Evolutionary conservation across 2,113 vertebrate species (phyloP).

Genomic region (Lamprologus tigripictilis): DNA sequence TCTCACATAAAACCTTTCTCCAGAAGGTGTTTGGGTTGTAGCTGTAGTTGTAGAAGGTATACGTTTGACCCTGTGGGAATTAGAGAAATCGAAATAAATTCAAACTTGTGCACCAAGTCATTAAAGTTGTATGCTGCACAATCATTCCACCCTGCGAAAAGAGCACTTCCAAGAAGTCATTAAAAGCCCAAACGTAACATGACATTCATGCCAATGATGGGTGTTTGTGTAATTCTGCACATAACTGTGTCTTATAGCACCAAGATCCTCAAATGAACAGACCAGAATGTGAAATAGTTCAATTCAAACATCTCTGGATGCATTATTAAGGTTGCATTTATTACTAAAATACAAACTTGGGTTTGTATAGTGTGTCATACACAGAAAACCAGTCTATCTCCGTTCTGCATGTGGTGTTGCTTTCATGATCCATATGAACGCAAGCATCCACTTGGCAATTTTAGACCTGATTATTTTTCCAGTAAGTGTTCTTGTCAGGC

Average conservation of each 20-base stretch:
- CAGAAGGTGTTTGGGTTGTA: background rate
- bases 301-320: background rate
- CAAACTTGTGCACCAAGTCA: background rate
- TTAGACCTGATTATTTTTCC: background rate
- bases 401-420: background rate
- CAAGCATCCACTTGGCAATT: background rate
- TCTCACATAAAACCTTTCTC: background rate
- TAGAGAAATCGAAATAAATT: background rate
- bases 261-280: background rate
- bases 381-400: background rate
- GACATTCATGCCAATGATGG: background rate
- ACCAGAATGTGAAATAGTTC: background rate
- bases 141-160: background rate
- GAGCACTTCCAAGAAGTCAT: background rate
- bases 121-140: background rate
- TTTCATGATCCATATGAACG: background rate
- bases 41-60: background rate
- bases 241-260: background rate
- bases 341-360: background rate
- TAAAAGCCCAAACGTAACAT: background rate
- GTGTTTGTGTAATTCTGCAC: background rate
- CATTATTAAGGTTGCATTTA: background rate
- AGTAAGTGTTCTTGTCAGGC: background rate
- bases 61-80: fast-evolving
- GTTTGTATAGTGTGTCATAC: background rate